These are phyloP conservation scores for Odocoileus hemionus DNA, from an alignment of 2,113 vertebrate species.

Conservation along the genomic window DNA sequence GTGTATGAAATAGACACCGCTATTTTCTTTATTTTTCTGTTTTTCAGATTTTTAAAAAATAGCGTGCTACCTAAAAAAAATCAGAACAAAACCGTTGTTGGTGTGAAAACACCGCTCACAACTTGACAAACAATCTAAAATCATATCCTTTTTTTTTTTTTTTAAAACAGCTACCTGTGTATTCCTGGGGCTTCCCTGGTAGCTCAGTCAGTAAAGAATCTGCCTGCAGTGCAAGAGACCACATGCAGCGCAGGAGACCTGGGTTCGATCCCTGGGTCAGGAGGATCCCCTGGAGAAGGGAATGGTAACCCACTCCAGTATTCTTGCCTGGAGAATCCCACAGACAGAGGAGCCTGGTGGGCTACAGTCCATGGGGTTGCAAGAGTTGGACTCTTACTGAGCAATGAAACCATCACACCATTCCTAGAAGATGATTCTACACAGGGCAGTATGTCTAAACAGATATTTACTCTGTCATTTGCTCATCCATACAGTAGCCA, in stretches of 20 bases:
- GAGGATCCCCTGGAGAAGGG: not conserved
- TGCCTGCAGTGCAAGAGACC: not conserved
- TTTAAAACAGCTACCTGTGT: not conserved
- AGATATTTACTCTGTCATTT: not conserved
- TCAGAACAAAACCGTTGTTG: too few relatives aligned
- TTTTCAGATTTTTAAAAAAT: too few relatives aligned
- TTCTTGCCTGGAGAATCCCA: not conserved
- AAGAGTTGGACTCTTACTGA: not conserved
- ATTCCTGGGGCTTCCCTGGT: not conserved
- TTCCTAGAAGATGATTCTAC: not conserved
- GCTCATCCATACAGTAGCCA: not conserved
- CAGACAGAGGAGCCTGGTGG: not conserved
- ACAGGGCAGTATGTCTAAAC: not conserved
- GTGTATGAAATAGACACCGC: not conserved
- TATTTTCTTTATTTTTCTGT: too few relatives aligned
- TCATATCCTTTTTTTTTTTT: not conserved
- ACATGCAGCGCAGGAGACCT: not conserved
- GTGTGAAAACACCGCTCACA: not conserved
- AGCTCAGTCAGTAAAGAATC: not conserved
- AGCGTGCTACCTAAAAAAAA: too few relatives aligned
- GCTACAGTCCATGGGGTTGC: not conserved
- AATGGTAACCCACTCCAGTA: not conserved
- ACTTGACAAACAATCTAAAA: conserved; percentile 30
- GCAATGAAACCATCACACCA: not conserved
- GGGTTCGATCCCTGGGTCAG: not conserved